A percentile compares a stretch with the other conserved stretches of the same genome.
Conservation (phyloP, 2,797 vertebrate species). For the Spheniscus humboldti region DNA sequence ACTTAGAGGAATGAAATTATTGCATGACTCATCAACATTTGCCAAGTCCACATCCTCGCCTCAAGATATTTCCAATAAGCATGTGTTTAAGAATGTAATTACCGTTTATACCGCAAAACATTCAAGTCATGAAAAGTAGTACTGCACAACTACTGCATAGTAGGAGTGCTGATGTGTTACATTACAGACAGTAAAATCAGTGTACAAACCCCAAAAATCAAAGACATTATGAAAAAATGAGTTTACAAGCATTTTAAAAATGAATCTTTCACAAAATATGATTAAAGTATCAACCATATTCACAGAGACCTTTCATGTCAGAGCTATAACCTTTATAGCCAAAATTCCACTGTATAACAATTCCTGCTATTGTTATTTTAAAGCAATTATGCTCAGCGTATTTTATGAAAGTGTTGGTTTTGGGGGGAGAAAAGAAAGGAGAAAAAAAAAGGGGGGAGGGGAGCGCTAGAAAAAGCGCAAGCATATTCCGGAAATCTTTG, state of each 20-base stretch:
- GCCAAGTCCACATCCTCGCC: neutral
- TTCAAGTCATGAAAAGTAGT: neutral
- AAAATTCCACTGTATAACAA: neutral
- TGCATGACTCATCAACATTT: neutral
- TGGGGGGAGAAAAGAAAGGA: neutral
- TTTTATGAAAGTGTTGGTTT: neutral
- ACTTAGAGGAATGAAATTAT: neutral
- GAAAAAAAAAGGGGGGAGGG: no score
- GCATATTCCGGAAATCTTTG: neutral
- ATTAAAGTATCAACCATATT: neutral
- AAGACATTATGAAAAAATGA: neutral
- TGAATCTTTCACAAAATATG: neutral
- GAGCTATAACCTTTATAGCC: neutral
- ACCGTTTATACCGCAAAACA: neutral
- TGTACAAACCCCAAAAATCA: neutral
- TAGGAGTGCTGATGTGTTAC: neutral
- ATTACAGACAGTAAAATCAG: neutral
- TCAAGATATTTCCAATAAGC: neutral
- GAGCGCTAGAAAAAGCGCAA: neutral
- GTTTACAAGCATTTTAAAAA: neutral
- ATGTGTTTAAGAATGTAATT: neutral
- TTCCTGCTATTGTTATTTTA: neutral
- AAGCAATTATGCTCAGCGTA: neutral
- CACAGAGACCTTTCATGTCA: neutral
- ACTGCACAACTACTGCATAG: neutral